phyloP scores from a whole-genome alignment of 2,888 invertebrate species.

The Cephus nigrinus region DNA sequence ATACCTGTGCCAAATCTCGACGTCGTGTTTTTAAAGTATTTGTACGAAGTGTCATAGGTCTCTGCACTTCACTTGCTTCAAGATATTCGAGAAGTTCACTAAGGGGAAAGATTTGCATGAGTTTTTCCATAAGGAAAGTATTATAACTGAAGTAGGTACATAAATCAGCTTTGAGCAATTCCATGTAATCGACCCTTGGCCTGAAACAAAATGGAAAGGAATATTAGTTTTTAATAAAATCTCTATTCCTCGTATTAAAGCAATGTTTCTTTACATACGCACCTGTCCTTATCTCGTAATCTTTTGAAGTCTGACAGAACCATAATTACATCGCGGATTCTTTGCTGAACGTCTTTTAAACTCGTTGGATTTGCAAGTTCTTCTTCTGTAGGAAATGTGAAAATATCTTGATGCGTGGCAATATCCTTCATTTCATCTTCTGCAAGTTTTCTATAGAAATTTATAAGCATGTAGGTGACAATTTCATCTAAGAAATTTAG shows the following conservation, averaged over 20 bases:
- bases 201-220: constrained; percentile 70
- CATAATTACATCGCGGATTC: constrained; percentile 86
- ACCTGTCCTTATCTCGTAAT: constrained; percentile 72
- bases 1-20: constrained; percentile 87
- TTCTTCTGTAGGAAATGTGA: constrained; percentile 82
- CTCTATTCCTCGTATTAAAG: constrained; percentile 63
- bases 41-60: constrained; percentile 95
- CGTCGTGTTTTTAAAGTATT: constrained; percentile 94
- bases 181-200: constrained; percentile 84
- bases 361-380: constrained; percentile 78
- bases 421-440: constrained; percentile 87
- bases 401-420: constrained; percentile 79
- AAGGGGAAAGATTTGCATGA: constrained; percentile 90
- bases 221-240: constrained; percentile 71
- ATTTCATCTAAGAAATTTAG: constrained; percentile 2
- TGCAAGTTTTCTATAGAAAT: constrained; percentile 72
- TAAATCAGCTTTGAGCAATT: constrained; percentile 84
- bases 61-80: constrained; percentile 94
- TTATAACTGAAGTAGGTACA: constrained; percentile 98
- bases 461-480: constrained; percentile 8
- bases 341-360: constrained; percentile 86
- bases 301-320: constrained; percentile 85
- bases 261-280: constrained; percentile 11
- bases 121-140: constrained; percentile 90
- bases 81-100: constrained; percentile 92